A percentile compares a stretch with the other conserved stretches of the same genome.
Conservation (phyloP, 2,113 vertebrate genomes). For the Calcarius ornatus region DNA sequence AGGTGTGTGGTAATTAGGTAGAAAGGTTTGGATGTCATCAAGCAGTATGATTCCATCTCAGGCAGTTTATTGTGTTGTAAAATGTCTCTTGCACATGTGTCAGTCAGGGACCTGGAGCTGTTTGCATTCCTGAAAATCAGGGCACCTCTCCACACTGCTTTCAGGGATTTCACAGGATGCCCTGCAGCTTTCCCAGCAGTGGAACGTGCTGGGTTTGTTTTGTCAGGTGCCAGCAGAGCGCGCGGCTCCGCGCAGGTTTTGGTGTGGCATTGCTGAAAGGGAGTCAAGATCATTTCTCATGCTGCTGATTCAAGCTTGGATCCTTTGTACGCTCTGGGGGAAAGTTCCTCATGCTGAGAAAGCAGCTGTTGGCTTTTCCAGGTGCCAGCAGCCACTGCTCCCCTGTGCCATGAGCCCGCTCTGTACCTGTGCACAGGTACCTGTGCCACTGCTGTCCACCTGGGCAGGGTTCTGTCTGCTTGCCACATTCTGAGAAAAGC, state of each 20-base stretch:
- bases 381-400: neutral
- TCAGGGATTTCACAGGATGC: neutral
- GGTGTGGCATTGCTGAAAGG: rapidly evolving
- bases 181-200: neutral
- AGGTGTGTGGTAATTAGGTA: neutral
- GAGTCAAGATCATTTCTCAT: neutral
- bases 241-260: rapidly evolving
- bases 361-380: neutral
- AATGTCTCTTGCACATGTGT: neutral
- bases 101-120: neutral
- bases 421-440: neutral
- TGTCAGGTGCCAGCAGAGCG: neutral
- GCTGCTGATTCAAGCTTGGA: neutral
- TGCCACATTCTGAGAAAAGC: neutral
- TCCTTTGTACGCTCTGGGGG: neutral
- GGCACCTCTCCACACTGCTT: neutral
- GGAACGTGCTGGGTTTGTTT: neutral
- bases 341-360: rapidly evolving
- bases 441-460: neutral
- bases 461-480: neutral
- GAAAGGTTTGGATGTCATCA: neutral
- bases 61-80: neutral
- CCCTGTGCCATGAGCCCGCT: rapidly evolving
- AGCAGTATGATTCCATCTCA: neutral
- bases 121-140: neutral